These are phyloP conservation scores for Phaethornis superciliosus DNA, from an alignment of 2,113 vertebrate genomes.

Conservation along the genomic window DNA sequence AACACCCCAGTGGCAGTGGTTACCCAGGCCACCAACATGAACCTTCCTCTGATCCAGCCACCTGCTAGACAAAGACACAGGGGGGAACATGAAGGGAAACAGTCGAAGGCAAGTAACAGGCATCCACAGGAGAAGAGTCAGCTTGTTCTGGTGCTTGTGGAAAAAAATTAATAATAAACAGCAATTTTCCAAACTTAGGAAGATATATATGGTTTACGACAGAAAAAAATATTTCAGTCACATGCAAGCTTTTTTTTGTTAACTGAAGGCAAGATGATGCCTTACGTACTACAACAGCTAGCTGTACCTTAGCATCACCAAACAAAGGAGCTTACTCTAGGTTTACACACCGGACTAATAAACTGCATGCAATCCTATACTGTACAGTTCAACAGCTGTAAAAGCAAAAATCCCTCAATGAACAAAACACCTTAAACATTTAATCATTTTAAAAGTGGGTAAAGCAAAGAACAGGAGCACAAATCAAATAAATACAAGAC, in stretches of 20 bases:
- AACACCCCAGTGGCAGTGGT: background rate
- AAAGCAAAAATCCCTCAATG: background rate
- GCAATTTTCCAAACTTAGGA: background rate
- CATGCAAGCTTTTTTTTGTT: background rate
- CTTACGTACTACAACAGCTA: background rate
- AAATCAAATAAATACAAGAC: background rate
- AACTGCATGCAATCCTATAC: background rate
- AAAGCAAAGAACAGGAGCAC: background rate
- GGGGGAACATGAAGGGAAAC: background rate
- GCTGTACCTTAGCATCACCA: background rate
- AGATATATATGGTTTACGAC: background rate
- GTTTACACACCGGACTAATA: background rate
- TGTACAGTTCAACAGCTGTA: background rate
- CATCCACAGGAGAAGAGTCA: background rate
- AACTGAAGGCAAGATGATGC: background rate
- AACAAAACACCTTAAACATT: background rate
- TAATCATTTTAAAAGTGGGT: background rate
- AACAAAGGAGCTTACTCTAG: slow-evolving; percentile 11
- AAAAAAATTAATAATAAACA: background rate
- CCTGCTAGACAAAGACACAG: background rate
- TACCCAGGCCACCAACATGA: background rate
- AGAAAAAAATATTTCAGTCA: slow-evolving; percentile 23
- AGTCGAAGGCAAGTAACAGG: background rate
- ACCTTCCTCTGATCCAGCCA: background rate
- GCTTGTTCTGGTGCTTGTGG: background rate